phyloP scores from a whole-genome alignment of 2,888 invertebrate species.

The Prosopocoilus inquinatus region DNA sequence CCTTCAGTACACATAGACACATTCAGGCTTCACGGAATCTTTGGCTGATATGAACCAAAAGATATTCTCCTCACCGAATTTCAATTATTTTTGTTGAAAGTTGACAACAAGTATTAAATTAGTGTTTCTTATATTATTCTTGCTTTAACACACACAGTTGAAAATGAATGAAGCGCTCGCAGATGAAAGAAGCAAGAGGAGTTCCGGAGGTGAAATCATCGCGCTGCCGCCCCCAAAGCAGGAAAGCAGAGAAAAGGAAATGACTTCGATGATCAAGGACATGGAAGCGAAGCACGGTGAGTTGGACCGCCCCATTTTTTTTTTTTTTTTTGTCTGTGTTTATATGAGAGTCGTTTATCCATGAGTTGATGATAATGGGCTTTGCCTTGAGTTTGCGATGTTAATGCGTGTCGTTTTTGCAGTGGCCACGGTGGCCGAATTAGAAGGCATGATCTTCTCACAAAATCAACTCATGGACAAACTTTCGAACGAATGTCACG shows the following conservation, averaged over 20 bases:
- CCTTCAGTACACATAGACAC: no score
- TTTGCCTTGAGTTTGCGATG: not conserved
- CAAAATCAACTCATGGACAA: conserved; percentile 92
- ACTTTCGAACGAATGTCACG: conserved; percentile 85
- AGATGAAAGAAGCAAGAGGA: conserved; percentile 43
- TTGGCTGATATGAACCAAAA: not conserved
- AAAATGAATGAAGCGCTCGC: conserved; percentile 44
- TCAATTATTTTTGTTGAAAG: not conserved
- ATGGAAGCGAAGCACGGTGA: conserved; percentile 85
- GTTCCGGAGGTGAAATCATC: conserved; percentile 33
- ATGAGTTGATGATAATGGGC: conserved; percentile 44
- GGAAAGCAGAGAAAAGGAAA: conserved; percentile 60
- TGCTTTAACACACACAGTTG: conserved; percentile 34
- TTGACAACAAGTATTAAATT: not conserved
- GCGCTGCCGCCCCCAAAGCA: conserved; percentile 39
- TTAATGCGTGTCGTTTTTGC: conserved; percentile 46
- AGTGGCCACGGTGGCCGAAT: conserved; percentile 86
- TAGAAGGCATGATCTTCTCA: conserved; percentile 86
- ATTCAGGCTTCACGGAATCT: no score
- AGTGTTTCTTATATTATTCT: no score
- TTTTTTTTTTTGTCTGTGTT: not conserved
- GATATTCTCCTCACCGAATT: not conserved
- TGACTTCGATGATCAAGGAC: conserved; percentile 71
- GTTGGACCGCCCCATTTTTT: conserved; percentile 33
- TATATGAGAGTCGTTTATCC: conserved; percentile 31